Evolutionary conservation across 1,140 invertebrate genomes (phyloP).

Genomic region (Andricus grossulariae): DNA sequence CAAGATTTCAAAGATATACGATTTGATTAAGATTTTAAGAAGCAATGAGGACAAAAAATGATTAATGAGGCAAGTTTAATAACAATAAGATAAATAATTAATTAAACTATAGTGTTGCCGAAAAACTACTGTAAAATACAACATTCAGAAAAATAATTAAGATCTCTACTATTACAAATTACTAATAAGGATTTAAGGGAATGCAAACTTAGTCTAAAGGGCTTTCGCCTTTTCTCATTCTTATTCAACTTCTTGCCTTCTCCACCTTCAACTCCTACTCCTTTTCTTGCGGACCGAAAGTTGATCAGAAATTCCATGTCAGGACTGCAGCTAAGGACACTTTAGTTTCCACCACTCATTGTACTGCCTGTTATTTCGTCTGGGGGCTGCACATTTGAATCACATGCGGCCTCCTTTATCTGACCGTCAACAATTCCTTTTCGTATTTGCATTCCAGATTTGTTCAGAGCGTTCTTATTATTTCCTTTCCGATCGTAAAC

Average conservation of each 20-base stretch:
- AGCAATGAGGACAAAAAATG: too few relatives aligned
- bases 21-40: too few relatives aligned
- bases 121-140: too few relatives aligned
- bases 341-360: conserved; percentile 56
- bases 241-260: neutral
- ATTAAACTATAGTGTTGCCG: too few relatives aligned
- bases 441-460: conserved; percentile 62
- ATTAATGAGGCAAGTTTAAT: too few relatives aligned
- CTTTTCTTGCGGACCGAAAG: conserved; percentile 39
- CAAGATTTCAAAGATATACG: too few relatives aligned
- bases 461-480: conserved; percentile 49
- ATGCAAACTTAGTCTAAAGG: too few relatives aligned
- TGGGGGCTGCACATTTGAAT: conserved; percentile 59
- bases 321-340: conserved; percentile 53
- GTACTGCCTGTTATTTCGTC: conserved; percentile 60
- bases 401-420: conserved; percentile 60
- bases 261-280: conserved; percentile 38
- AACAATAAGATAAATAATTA: too few relatives aligned
- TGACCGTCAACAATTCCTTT: conserved; percentile 59
- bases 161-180: too few relatives aligned
- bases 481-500: conserved; percentile 44
- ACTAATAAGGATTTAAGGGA: too few relatives aligned
- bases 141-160: too few relatives aligned
- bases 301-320: conserved; percentile 50
- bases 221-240: neutral